A percentile compares a stretch with the other conserved stretches of the same genome.
phyloP scores from a whole-genome alignment of 2,888 invertebrate species.

The Escarpia spicata region DNA sequence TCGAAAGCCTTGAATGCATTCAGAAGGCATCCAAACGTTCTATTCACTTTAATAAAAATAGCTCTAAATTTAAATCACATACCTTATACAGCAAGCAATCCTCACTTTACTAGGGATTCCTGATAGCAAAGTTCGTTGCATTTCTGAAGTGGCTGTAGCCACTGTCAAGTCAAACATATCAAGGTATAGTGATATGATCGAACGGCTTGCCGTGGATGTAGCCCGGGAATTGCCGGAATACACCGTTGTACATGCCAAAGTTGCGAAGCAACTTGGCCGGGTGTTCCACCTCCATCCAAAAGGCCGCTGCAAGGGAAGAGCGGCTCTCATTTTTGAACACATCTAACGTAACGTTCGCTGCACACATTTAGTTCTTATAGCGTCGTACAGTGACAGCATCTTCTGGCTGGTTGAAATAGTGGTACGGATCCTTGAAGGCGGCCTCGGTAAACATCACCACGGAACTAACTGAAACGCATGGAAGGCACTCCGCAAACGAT shows the following conservation, averaged over 20 bases:
- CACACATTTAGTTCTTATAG: neutral
- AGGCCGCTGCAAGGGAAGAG: neutral
- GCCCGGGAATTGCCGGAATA: neutral
- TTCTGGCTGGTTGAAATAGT: neutral
- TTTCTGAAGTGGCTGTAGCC: neutral
- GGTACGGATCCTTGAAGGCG: neutral
- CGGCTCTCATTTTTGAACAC: neutral
- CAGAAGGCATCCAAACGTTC: too few relatives aligned
- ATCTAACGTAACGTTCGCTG: neutral
- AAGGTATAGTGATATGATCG: neutral
- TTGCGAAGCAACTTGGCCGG: neutral
- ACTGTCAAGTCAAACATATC: neutral
- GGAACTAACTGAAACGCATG: neutral
- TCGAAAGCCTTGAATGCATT: neutral
- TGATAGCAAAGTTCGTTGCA: neutral
- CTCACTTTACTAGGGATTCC: neutral
- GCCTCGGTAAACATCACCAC: neutral
- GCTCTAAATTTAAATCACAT: too few relatives aligned
- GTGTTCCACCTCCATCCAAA: neutral
- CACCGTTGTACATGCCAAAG: neutral
- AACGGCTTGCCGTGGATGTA: neutral
- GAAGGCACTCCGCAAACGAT: neutral
- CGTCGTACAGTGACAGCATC: neutral
- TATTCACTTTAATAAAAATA: too few relatives aligned
- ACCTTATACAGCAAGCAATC: too few relatives aligned